Percentiles rank a stretch among this genome's conserved stretches.
Conservation (phyloP, 2,797 vertebrate species). For the Peromyscus nudipes region DNA sequence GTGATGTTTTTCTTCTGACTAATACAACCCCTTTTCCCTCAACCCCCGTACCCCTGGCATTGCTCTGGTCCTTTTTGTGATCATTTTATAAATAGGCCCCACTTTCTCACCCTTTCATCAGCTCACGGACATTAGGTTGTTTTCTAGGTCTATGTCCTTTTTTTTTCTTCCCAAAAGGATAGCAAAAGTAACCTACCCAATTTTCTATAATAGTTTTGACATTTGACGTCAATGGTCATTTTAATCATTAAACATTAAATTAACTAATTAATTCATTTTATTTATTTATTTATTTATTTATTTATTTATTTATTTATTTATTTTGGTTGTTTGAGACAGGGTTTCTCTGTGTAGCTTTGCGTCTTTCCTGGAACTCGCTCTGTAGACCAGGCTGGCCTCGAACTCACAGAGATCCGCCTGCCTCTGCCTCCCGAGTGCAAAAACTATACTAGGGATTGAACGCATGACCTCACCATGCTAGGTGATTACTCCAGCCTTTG, state of each 20-base stretch:
- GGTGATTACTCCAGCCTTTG: neutral
- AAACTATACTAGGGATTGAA: neutral
- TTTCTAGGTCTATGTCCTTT: neutral
- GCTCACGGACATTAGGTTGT: neutral
- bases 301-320: too few relatives aligned
- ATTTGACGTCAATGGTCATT: neutral
- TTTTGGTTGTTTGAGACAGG: too few relatives aligned
- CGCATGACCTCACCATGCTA: neutral
- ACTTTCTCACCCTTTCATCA: neutral
- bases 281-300: too few relatives aligned
- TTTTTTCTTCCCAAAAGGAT: neutral
- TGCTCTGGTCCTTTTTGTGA: neutral
- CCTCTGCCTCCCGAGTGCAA: too few relatives aligned
- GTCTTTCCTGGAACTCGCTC: too few relatives aligned
- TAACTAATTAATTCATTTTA: neutral
- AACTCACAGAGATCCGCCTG: too few relatives aligned
- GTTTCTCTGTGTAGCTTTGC: too few relatives aligned
- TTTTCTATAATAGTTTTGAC: constrained; percentile 41
- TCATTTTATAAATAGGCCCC: neutral
- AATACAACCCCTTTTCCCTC: neutral
- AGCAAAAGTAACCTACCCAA: neutral
- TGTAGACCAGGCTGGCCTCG: too few relatives aligned
- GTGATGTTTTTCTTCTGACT: neutral
- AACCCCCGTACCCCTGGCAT: neutral
- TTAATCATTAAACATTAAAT: neutral